Evolutionary conservation across 2,888 invertebrate genomes (phyloP), one percentile per base, ranked within the genome.

Genomic region (Resseliella maxima): DNA sequence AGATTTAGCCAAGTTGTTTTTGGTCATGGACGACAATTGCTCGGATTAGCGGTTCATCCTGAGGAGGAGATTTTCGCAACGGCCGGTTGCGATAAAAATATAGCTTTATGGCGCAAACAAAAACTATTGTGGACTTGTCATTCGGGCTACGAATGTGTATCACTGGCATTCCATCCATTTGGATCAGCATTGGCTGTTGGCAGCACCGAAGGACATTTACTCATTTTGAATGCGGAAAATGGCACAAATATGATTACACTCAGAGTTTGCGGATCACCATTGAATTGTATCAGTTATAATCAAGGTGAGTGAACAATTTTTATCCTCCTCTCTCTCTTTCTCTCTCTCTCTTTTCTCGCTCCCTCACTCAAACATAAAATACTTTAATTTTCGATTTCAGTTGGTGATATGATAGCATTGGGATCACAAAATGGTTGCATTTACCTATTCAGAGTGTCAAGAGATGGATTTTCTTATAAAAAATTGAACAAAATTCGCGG

Each of bases 1-100:
- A 93, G 97, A 89, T 98, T 98, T 90, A 96, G 96, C 89, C 95
- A 95, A 91, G 94, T 96, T 45, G 94, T 96, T 46, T 96, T 98
- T 90, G 98, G 98, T 0, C 97, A 98, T 90, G 95, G 96, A 86
- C 94, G 96, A 87, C 96, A 96, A 90, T 92, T 98, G 3, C 95
- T 96, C 94, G 97, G 97, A 0, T 90, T 98, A 86, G 96, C 97
- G 2, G 95, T 96, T 0, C 97, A 98, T 91, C 97, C 97, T 0
- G 96, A 96, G 88, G 96, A 96, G 89, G 97, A 97, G 91, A 93
- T 97, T 88, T 97, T 97, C 89, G 96, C 97, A 0, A 97, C 98
- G 0, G 97, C 97, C 0, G 98, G 98, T 0, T 96, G 96, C 89
- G 98, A 98, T 90, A 96, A 96, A 90, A 95, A 96, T 88, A 96